Evolutionary conservation across 2,797 vertebrate species (phyloP).

Genomic region (Stomatorhinus walkeri): DNA sequence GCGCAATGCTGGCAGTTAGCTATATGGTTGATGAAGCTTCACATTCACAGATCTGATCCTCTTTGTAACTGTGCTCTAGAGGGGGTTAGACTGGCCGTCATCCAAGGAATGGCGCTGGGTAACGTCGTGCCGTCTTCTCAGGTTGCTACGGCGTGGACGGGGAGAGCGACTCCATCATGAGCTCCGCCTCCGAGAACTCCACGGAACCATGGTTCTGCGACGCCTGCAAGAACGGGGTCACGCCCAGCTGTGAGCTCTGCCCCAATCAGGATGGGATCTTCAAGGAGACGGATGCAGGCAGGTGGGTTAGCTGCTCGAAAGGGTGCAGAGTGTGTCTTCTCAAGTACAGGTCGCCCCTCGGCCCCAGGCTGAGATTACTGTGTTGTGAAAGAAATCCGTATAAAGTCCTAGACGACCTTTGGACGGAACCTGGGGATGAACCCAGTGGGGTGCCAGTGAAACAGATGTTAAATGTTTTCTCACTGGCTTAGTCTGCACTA

Average conservation of each 20-base stretch:
- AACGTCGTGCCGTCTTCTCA: slow-evolving; percentile 36
- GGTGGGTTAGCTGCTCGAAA: slow-evolving; percentile 56
- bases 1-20: neutral
- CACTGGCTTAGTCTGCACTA: neutral
- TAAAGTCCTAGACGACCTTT: neutral
- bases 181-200: slow-evolving; percentile 96
- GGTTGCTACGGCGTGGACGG: slow-evolving; percentile 97
- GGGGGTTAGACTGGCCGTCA: neutral
- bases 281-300: slow-evolving; percentile 96
- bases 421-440: neutral
- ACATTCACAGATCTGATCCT: neutral
- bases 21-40: neutral
- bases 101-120: neutral
- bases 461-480: neutral
- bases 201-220: slow-evolving; percentile 99
- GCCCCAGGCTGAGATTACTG: neutral
- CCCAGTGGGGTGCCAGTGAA: neutral
- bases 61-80: neutral
- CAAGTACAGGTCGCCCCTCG: neutral
- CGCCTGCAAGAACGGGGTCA: slow-evolving; percentile 93
- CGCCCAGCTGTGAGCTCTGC: slow-evolving; percentile 92
- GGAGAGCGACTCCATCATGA: slow-evolving; percentile 98
- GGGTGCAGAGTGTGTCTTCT: neutral
- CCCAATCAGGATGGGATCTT: slow-evolving; percentile 99
- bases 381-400: neutral